Evolutionary conservation across 2,797 vertebrate genomes (phyloP), one percentile per base, ranked within the genome.

Genomic region (Falco novaeseelandiae): DNA sequence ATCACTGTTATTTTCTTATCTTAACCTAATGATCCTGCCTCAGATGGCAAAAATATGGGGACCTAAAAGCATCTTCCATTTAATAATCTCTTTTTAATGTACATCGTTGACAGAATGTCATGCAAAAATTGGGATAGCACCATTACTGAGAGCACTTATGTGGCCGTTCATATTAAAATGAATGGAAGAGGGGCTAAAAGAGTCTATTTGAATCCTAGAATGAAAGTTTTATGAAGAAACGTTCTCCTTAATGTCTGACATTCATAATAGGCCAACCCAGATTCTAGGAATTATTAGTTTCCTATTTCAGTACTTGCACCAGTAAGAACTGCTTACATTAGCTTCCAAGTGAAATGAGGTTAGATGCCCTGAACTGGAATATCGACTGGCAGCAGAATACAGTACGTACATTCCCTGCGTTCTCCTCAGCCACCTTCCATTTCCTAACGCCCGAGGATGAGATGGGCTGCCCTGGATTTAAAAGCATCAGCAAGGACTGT

Each of bases 1-100:
- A 96, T 96, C 80, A 91, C 90, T 91, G 86, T 91, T 95, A 96
- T 95, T 97, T 98, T 96, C 94, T 79, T 91, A 96, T 97, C 93
- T 97, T 97, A 97, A 96, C 91, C 95, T 94, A 95, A 96, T 95
- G 89, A 95, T 96, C 86, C 80, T 88, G 90, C 92, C 92, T 96
- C 84, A 83, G 94, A 81, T 77, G 74, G 92, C 72, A 90, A 91
- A 93, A 94, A 96, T 96, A 93, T 71, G 49, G 82, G 59, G 70
- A 87, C 91, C 94, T 96, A 94, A 90, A 91, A 94, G 87, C 81
- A 97, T 92, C 86, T 90, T 94, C 95, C 89, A 90, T 93, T 97
- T 93, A 89, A 96, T 90, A 86, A 95, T 91, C 65, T 90, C 67
- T 90, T 96, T 96, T 94, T 93, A 96, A 97, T 93, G 87, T 94